phyloP scores from a whole-genome alignment of 2,797 vertebrate genomes.

The Rhabdophis nuchalis region DNA sequence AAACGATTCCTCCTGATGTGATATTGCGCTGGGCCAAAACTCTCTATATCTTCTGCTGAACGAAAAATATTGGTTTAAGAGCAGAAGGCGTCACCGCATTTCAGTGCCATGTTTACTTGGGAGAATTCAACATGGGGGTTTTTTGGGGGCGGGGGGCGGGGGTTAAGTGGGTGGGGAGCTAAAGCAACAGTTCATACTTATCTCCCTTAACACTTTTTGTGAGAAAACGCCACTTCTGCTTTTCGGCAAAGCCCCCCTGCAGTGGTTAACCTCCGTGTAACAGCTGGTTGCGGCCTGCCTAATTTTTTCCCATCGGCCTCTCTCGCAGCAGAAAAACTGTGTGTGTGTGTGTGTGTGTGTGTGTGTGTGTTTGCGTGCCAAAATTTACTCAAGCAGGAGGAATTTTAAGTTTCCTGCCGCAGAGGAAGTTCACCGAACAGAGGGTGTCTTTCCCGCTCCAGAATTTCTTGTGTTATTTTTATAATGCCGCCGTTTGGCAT shows the following conservation, averaged over 20 bases:
- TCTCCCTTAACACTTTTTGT: background rate
- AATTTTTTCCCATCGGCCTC: background rate
- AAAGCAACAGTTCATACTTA: no score
- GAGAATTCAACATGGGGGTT: background rate
- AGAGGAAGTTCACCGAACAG: background rate
- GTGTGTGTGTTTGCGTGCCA: background rate
- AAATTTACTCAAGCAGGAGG: background rate
- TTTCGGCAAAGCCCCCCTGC: background rate
- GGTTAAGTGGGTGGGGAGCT: no score
- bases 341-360: no score
- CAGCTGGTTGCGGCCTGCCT: background rate
- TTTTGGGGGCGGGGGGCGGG: no score
- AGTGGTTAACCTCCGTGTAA: background rate
- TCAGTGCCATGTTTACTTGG: background rate
- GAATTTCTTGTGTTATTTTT: background rate
- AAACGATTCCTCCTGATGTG: no score
- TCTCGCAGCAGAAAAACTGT: background rate
- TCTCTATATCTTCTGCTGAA: background rate
- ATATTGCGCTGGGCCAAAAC: no score
- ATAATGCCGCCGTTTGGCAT: background rate
- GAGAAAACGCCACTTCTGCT: no score
- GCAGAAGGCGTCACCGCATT: background rate
- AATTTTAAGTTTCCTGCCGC: background rate
- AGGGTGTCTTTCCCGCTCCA: background rate
- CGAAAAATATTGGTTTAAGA: background rate